A percentile compares a stretch with the other conserved stretches of the same genome.
Conservation (phyloP, 2,113 vertebrate species). For the Eptesicus fuscus region DNA sequence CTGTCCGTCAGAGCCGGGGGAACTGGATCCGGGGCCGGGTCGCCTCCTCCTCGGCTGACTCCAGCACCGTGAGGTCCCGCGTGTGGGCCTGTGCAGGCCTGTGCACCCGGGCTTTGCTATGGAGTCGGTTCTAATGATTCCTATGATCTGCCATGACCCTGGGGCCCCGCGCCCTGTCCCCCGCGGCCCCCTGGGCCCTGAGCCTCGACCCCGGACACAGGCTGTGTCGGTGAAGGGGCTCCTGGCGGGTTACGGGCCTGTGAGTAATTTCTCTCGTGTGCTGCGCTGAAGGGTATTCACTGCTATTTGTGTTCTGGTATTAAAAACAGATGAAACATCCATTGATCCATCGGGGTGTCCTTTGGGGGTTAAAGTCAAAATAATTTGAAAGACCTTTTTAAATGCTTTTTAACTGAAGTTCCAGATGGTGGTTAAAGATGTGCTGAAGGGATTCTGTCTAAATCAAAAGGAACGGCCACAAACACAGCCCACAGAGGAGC, state of each 20-base stretch:
- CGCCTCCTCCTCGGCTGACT: not conserved
- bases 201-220: fast-evolving
- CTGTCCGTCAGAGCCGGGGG: not conserved
- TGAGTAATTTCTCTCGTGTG: not conserved
- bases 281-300: not conserved
- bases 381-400: slow-evolving; percentile 11
- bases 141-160: not conserved
- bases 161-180: fast-evolving
- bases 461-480: slow-evolving; percentile 37
- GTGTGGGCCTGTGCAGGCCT: fast-evolving
- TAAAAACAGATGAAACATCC: slow-evolving; percentile 53
- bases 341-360: not conserved
- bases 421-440: slow-evolving; percentile 42
- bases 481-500: not conserved
- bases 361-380: slow-evolving; percentile 30
- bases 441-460: not conserved
- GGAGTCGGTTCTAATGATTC: fast-evolving
- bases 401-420: slow-evolving; percentile 33
- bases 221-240: fast-evolving
- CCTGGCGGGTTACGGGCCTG: not conserved
- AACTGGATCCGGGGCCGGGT: too few species aligned
- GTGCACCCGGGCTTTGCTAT: fast-evolving
- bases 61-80: too few species aligned
- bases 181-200: fast-evolving
- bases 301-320: slow-evolving; percentile 16